Base-by-base conservation (phyloP, 2,888 invertebrate genomes). In the Acrocyrtus sp. region DNA sequence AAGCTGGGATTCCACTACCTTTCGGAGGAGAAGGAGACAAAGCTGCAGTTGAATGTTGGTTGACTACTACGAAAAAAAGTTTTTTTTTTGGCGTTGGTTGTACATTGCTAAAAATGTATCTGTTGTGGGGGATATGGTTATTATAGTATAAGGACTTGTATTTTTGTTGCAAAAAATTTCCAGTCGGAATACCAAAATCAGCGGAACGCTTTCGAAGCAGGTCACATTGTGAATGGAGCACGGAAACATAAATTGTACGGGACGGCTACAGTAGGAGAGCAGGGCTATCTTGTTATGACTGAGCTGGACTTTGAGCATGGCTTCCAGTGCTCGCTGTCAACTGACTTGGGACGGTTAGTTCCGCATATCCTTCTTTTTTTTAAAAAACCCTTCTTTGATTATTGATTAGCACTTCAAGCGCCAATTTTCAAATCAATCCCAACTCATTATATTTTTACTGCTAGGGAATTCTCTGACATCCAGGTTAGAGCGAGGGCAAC, bases 271-370 rank as follows among this genome's bases (percentile, higher is more conserved):
- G 57, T 62, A 17, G 78, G 75, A 39, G 75, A 70, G 34, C 43
- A 50, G 22, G 76, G 74, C 5, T 80, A 81, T 69, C 57, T 78
- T 60, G 68, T 79, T 17, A 80, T 72, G 66, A 77, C 68, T 27
- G 78, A 80, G 45, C 19, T 80, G n/a, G 78, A 80, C 43, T 67
- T 74, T 58, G 78, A 79, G 47, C 74, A 77, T 43, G 79, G 81
- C 1, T 53, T 80, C n/a, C 74, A 76, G 43, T 70, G 60, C 48
- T 60, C 76, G 29, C 50, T 81, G 54, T 66, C 74, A 63, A 81
- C 81, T 19, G 77, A 78, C 62, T 75, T 81, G 3, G 78, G 77
- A 58, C 73, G 78, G 81, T 81, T 74, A 78, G 81, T 77, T 4
- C 5, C 34, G 34, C 6, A 34, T 34, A 34, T 34, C 41, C 10